Percentiles rank a stretch among this genome's conserved stretches.
These are phyloP conservation scores for Periplaneta americana DNA, from an alignment of 1,140 invertebrate genomes.

Conservation along the genomic window DNA sequence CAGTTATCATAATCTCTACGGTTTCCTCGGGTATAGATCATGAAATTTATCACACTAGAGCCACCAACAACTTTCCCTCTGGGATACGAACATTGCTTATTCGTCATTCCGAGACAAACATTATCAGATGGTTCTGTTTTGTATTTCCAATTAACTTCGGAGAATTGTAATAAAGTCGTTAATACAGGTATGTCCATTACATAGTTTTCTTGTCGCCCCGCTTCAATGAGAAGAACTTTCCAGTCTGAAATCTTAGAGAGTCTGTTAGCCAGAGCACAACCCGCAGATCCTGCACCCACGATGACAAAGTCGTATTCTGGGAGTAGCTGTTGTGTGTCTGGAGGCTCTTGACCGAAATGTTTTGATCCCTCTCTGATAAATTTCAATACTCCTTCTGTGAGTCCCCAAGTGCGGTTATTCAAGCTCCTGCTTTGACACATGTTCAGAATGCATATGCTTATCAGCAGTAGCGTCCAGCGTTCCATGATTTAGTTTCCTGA, in stretches of 20 bases:
- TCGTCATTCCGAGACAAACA: conserved; percentile 35
- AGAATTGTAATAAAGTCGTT: conserved; percentile 16
- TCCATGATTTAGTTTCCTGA: too few species aligned
- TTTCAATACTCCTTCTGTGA: background rate
- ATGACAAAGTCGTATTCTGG: conserved; percentile 23
- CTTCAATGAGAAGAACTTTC: conserved; percentile 43
- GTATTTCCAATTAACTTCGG: conserved; percentile 43
- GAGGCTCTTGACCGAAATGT: background rate
- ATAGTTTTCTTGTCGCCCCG: conserved; percentile 33
- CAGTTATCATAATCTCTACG: conserved; percentile 55
- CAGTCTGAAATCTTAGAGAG: conserved; percentile 31
- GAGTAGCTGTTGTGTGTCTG: background rate
- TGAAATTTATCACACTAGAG: conserved; percentile 53
- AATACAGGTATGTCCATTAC: conserved; percentile 26
- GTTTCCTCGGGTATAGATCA: conserved; percentile 56
- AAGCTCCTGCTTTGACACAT: too few species aligned
- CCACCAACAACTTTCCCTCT: conserved; percentile 49
- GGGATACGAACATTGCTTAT: conserved; percentile 36
- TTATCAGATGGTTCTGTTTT: conserved; percentile 42
- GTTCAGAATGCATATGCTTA: too few species aligned
- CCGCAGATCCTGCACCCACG: conserved; percentile 48
- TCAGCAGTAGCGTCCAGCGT: too few species aligned
- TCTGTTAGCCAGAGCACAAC: conserved; percentile 44
- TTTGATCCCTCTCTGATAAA: background rate
- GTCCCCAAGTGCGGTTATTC: too few species aligned